phyloP scores from a whole-genome alignment of 2,888 invertebrate genomes.

The Luffia ferchaultella region DNA sequence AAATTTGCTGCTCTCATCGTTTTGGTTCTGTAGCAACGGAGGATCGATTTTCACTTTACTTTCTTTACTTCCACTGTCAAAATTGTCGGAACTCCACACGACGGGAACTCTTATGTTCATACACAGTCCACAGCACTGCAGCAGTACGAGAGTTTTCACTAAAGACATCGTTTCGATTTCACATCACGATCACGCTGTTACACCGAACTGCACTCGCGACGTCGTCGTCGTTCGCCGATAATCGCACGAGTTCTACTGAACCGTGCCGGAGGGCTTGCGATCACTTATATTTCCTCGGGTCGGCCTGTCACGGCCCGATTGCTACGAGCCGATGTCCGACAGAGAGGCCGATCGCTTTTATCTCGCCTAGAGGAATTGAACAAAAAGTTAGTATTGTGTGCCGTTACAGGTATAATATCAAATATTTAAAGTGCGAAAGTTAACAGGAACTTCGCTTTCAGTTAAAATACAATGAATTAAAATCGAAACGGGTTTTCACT shows the following conservation, averaged over 20 bases:
- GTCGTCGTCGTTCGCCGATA: slow-evolving; percentile 30
- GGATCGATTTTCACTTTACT: slow-evolving; percentile 35
- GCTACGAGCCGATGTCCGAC: slow-evolving; percentile 39
- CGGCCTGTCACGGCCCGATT: slow-evolving; percentile 51
- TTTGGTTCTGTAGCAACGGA: slow-evolving; percentile 8
- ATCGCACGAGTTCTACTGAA: slow-evolving; percentile 41
- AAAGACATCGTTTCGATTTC: slow-evolving; percentile 38
- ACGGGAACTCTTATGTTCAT: slow-evolving; percentile 43
- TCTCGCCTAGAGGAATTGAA: slow-evolving; percentile 6
- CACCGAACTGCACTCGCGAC: not conserved
- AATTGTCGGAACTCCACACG: slow-evolving; percentile 28
- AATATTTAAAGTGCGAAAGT: not conserved
- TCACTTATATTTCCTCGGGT: slow-evolving; percentile 63
- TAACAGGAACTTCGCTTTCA: not conserved
- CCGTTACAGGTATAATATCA: not conserved
- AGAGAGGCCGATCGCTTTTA: slow-evolving; percentile 40
- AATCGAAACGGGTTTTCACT: not conserved
- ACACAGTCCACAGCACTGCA: slow-evolving; percentile 42
- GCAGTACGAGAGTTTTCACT: slow-evolving; percentile 28
- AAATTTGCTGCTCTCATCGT: slow-evolving; percentile 22
- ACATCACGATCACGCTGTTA: slow-evolving; percentile 35
- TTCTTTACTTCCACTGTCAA: slow-evolving; percentile 16
- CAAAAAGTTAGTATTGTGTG: not conserved
- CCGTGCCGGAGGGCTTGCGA: slow-evolving; percentile 35
- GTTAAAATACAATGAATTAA: not conserved